Evolutionary conservation across 2,888 invertebrate species (phyloP), one percentile per base, ranked within the genome.

Genomic region (Sinotaia quadrata): DNA sequence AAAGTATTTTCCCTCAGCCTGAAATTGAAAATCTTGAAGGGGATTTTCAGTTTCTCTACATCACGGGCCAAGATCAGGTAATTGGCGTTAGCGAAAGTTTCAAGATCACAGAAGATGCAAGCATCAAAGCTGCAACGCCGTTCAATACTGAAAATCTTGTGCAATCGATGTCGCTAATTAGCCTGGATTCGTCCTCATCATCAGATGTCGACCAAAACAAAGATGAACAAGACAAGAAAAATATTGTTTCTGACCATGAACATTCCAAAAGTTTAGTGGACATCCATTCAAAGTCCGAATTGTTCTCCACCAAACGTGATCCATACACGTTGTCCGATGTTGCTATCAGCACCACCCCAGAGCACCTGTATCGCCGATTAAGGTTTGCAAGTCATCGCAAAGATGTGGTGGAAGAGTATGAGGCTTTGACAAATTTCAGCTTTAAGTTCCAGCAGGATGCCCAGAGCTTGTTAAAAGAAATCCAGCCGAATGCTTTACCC

Each of bases 31-130:
- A 24, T 18, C 56, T 65, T 12, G 41, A 24, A 24, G 65, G 65
- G 4, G 37, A 27, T 44, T 65, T 65, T 44, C 65, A 65, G 47
- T 65, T 65, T 52, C 7, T 65, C 44, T 65, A 65, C 24, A 47
- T 65, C 21, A 36, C 56, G 15, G 41, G 44, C 7, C 29, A 44
- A 7, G 12, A 44, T 0, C 29, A 65, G 5, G 65, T 65, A 27
- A 27, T 65, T 18, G 65, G 65, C 1, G 65, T 56, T 31, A 65
- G 65, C 24, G 65, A 65, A 7, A 29, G 37, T 10, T 65, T 65
- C 44, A 24, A 56, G 31, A 29, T 65, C 7, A 21, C 24, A 15
- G 65, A 65, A 36, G 21, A 34, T 24, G 44, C n/a, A 12, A 24
- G 33, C 4, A 15, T 15, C 5, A 27, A 34, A 12, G 31, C 47